Evolutionary conservation across 1,140 invertebrate genomes (phyloP), one percentile per base, ranked within the genome.

Genomic region (Contarinia nasturtii): DNA sequence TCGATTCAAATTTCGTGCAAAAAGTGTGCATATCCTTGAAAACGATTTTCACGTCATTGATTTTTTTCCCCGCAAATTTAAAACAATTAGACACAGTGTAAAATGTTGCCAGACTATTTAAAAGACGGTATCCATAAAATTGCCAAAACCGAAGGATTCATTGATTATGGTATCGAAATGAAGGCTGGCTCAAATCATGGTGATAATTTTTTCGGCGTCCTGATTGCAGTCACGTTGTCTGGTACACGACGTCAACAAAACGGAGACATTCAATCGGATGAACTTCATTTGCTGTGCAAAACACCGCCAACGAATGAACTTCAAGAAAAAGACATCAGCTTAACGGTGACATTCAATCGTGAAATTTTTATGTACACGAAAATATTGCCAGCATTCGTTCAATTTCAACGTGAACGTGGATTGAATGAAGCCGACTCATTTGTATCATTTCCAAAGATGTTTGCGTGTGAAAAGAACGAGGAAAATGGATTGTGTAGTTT

Each of bases 401-500:
- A 21, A 22, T 46, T 46, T 37, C 45, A 46, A 46, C 33, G 8
- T 14, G 45, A 46, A 46, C 1, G n/a, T 14, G 45, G 34, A 2
- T 19, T 38, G 11, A 20, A 7, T 14, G 45, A 37, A 19, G 15
- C 11, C 11, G 34, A 37, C 2, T 33, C 33, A 22, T 46, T 38
- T 46, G 34, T 17, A 14, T 37, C 45, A 18, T 46, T 46, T 49
- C 14, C 45, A n/a, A 38, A 46, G 37, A 10, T 27, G 27, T 12
- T 57, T 50, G 54, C 47, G 57, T 40, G 47, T 18, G 47, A 43
- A 27, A 46, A 41, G 22, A 38, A 48, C 17, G 41, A 43, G 20
- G 55, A 61, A 1, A 56, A 57, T 51, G 48, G 56, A 12, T 51
- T 59, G 43, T 59, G 53, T n/a, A 53, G 61, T 15, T 40, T 70